Conservation (phyloP, 2,888 invertebrate genomes). For the Lasioglossum oenotherae region DNA sequence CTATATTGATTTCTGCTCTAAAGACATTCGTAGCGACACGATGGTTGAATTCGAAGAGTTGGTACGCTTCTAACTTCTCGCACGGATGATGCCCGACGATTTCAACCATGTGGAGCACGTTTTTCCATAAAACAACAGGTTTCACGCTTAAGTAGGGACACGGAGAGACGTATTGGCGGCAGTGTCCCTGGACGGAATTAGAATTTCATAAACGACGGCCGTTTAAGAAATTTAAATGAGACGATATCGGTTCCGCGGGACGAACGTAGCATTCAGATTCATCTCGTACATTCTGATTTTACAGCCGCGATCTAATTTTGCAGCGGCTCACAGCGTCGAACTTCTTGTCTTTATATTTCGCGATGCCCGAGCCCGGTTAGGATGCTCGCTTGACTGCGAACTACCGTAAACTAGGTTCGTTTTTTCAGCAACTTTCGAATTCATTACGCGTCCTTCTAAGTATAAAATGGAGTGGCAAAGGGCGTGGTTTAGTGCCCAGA, state of each 20-base stretch:
- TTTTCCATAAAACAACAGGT: background rate
- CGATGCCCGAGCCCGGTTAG: background rate
- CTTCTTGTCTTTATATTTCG: conserved; percentile 10
- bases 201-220: conserved; percentile 37
- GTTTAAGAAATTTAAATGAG: conserved; percentile 19
- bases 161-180: background rate
- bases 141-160: background rate
- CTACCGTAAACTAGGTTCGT: conserved; percentile 15
- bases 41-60: background rate
- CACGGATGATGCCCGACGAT: background rate
- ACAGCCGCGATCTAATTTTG: conserved; percentile 40
- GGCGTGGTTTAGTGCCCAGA: background rate
- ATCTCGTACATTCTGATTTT: conserved; percentile 34
- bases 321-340: background rate
- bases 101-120: background rate
- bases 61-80: background rate
- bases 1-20: background rate
- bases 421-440: conserved; percentile 13
- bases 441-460: conserved; percentile 21
- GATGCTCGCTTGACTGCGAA: background rate
- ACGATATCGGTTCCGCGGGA: conserved; percentile 7
- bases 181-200: conserved; percentile 2
- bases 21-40: background rate
- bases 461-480: background rate
- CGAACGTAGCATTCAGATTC: conserved; percentile 6